Evolutionary conservation across 2,888 invertebrate species (phyloP).

Genomic region (Cantharis flavilabris): DNA sequence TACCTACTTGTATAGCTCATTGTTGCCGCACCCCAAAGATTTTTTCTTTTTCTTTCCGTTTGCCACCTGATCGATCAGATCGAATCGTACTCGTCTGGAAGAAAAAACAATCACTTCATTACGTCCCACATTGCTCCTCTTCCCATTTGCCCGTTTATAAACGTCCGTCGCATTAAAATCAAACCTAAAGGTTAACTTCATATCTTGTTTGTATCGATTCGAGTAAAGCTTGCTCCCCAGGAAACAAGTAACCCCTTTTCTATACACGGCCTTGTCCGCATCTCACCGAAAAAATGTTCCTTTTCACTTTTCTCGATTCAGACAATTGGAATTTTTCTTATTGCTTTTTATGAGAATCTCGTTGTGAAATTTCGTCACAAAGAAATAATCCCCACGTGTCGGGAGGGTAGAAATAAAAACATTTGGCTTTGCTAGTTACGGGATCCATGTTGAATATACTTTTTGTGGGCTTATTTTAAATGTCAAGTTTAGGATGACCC

Average conservation of each 20-base stretch:
- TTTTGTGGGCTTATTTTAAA: neutral
- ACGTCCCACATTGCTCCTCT: neutral
- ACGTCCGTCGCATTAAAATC: neutral
- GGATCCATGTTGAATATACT: neutral
- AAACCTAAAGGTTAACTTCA: neutral
- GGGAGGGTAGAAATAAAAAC: neutral
- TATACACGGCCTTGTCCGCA: neutral
- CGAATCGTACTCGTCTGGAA: neutral
- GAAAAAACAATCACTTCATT: neutral
- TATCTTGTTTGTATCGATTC: neutral
- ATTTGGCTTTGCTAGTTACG: neutral
- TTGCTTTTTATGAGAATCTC: neutral
- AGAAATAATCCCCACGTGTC: neutral
- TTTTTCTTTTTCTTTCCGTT: neutral
- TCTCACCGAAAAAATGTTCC: neutral
- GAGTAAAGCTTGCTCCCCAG: neutral
- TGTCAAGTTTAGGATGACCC: neutral
- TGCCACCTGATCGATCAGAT: neutral
- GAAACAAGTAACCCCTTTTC: neutral
- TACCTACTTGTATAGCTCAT: conserved; percentile 8
- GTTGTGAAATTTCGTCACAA: neutral
- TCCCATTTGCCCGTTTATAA: neutral
- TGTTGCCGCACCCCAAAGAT: conserved; percentile 22
- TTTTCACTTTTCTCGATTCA: neutral
- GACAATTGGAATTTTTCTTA: neutral